Percentiles rank a stretch among this genome's conserved stretches.
Conservation (phyloP, 1,140 invertebrate species). For the Aphaenogaster rudis region DNA sequence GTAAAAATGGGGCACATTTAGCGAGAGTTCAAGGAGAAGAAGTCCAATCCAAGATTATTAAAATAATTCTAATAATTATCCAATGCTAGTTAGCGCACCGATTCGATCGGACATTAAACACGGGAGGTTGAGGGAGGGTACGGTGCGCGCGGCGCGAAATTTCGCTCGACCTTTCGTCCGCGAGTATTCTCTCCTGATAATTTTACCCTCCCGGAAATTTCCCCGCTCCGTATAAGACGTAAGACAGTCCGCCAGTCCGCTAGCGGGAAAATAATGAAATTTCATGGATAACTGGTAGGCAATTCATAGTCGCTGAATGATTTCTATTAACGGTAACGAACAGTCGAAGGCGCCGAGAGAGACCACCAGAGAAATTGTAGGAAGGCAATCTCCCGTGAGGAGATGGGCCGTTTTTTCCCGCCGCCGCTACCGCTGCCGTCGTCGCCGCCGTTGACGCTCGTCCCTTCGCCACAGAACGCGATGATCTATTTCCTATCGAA, state of each 20-base stretch:
- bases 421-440: slow-evolving; percentile 1
- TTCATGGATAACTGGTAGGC: slow-evolving; percentile 85
- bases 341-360: slow-evolving; percentile 67
- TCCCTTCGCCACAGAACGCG: slow-evolving; percentile 76
- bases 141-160: background rate
- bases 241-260: slow-evolving; percentile 35
- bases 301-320: slow-evolving; percentile 84
- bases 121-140: background rate
- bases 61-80: slow-evolving; percentile 6
- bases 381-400: slow-evolving; percentile 87
- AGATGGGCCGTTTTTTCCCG: slow-evolving; percentile 82
- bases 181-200: slow-evolving; percentile 61
- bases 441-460: slow-evolving; percentile 18
- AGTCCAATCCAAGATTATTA: background rate
- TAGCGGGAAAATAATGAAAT: slow-evolving; percentile 86
- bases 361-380: slow-evolving; percentile 66
- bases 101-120: slow-evolving; percentile 1
- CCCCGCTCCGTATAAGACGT: slow-evolving; percentile 22
- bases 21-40: background rate
- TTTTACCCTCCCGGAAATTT: slow-evolving; percentile 63
- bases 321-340: slow-evolving; percentile 81
- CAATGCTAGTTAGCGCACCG: background rate
- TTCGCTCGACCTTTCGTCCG: slow-evolving; percentile 41
- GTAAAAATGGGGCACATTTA: background rate
- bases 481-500: slow-evolving; percentile 87